A percentile compares a stretch with the other conserved stretches of the same genome.
phyloP scores from a whole-genome alignment of 2,797 vertebrate genomes.

The Thamnophis elegans region DNA sequence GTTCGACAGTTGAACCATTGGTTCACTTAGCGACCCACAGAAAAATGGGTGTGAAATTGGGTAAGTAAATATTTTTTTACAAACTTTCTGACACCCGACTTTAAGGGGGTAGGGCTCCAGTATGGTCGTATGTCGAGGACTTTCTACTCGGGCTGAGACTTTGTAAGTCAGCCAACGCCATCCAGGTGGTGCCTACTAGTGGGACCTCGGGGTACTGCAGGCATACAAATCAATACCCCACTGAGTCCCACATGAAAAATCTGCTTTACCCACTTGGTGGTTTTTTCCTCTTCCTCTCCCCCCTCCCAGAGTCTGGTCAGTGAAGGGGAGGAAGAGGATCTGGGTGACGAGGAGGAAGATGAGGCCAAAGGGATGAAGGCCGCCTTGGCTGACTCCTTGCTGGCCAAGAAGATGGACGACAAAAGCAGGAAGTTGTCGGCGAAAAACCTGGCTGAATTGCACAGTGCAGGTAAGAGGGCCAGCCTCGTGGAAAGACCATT shows the following conservation, averaged over 20 bases:
- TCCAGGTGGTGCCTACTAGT: not conserved
- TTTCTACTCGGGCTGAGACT: not conserved
- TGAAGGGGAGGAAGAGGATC: slow-evolving; percentile 90
- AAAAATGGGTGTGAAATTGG: too few species aligned
- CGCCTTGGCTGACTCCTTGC: slow-evolving; percentile 62
- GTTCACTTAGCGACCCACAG: too few species aligned
- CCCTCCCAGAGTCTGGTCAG: slow-evolving; percentile 82
- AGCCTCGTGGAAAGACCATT: accelerated
- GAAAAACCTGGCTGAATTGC: slow-evolving; percentile 52
- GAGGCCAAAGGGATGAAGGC: slow-evolving; percentile 78
- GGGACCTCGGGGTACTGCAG: not conserved
- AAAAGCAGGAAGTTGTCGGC: slow-evolving; percentile 65
- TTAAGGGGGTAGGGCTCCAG: too few species aligned
- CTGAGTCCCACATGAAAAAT: too few species aligned
- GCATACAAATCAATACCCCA: not conserved
- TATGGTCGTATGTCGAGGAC: too few species aligned
- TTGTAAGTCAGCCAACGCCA: not conserved
- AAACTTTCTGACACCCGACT: too few species aligned
- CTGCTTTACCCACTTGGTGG: too few species aligned
- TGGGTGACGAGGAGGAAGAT: slow-evolving; percentile 79
- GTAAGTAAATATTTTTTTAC: too few species aligned
- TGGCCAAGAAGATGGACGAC: slow-evolving; percentile 76
- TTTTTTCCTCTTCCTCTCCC: not conserved
- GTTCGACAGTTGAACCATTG: too few species aligned
- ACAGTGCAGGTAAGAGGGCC: not conserved